Evolutionary conservation across 1,140 invertebrate species (phyloP), one percentile per base, ranked within the genome.

Genomic region (Tetramorium alpestre): DNA sequence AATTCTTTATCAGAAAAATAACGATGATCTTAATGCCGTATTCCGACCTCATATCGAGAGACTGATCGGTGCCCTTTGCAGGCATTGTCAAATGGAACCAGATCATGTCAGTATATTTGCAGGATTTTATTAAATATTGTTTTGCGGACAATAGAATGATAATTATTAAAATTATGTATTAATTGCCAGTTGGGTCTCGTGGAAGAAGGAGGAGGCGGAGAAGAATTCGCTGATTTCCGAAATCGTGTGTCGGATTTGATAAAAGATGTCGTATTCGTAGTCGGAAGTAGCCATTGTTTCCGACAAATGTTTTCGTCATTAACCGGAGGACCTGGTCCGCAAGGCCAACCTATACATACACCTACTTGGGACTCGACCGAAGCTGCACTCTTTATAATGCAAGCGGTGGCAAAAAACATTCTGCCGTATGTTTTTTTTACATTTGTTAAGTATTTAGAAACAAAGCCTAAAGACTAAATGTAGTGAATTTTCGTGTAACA

Each of bases 181-280:
- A 44, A 70, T 78, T 62, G 3, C 44, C 91, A 97, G 97, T 96
- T 99, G 90, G 98, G 98, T 18, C 95, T 99, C n/a, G 96, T 99
- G n/a, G 97, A 98, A 91, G 97, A 99, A 86, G 97, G 97, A 11
- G 91, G 91, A 44, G 93, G 94, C 22, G 93, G 93, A 3, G 92
- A 94, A 54, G 92, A 94, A 18, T 96, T 97, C 65, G 96, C 97
- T 93, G 98, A 99, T 88, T 99, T 99, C 94, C 96, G 99, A 91
- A 95, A 96, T 76, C 97, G 98, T 93, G 99, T 99, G 0, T 98
- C 97, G 8, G 99, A 99, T 93, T 95, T 99, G 64, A 98, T 99
- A 67, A 99, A 99, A 94, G 99, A 99, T 95, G 98, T 99, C 41
- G 98, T 99, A n/a, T 99, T 99, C 94, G 98, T 99, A 84, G 98